Evolutionary conservation across 2,113 vertebrate genomes (phyloP), one percentile per base, ranked within the genome.

Genomic region (Haemorhous mexicanus): DNA sequence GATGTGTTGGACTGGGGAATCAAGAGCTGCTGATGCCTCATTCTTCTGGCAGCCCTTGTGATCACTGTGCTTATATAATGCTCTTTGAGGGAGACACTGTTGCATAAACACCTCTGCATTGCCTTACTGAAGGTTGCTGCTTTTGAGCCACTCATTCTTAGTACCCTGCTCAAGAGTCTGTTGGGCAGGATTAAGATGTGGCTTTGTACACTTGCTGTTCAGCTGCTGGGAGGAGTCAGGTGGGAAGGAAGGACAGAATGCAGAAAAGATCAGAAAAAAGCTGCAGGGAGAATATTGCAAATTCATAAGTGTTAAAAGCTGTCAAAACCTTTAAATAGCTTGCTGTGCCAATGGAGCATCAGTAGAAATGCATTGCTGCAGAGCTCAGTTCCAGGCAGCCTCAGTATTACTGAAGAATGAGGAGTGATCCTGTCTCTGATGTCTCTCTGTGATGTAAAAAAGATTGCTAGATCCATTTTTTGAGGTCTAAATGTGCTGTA

Each of bases 321-420:
- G 72, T 92, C 90, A 84, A 96, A 93, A 84, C 68, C 72, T 84
- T 96, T 93, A 76, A 94, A 92, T 88, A 90, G 68, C 79, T 92
- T 92, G 55, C 68, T 81, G 47, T 84, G 83, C 72, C 68, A 70
- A 30, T 92, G 84, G 79, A 78, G n/a, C 52, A 89, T 62, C 75
- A 59, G 50, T 33, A 74, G 70, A 81, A 91, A 67, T 84, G 55
- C 39, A 10, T 50, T 80, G 26, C 78, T 91, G 75, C 50, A 70
- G 82, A 95, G 79, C 81, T 87, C n/a, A 27, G 2, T n/a, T 94
- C 44, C 56, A 78, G 56, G 27, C 50, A 30, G 82, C 63, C 52
- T 91, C 75, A 23, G 4, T 37, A 28, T 74, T 50, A 35, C 26
- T 30, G 37, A 79, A 75, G 75, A 77, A 84, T 47, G 37, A 91